Percentiles rank a stretch among this genome's conserved stretches.
Evolutionary conservation across 2,888 invertebrate genomes (phyloP).

Genomic region (Hesperia comma): DNA sequence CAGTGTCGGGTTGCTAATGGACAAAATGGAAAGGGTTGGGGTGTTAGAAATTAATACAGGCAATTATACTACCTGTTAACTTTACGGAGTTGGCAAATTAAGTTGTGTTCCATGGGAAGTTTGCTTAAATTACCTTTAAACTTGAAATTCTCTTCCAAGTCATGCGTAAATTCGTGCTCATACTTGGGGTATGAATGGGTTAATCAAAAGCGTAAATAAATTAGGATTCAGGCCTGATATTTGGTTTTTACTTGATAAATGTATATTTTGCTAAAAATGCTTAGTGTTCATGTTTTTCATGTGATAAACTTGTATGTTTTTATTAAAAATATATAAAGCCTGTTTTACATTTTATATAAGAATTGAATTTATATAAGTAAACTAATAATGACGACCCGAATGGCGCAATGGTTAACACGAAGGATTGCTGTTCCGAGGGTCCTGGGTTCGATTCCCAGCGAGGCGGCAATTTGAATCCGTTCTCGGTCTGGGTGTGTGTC

Average conservation of each 20-base stretch:
- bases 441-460: no score
- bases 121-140: constrained; percentile 11
- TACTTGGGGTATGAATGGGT: not conserved
- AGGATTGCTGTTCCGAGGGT: no score
- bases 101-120: constrained; percentile 14
- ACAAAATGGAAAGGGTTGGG: constrained; percentile 52
- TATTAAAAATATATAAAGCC: no score
- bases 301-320: no score
- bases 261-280: no score
- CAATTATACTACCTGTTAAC: constrained; percentile 40
- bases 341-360: no score
- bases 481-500: no score
- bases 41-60: constrained; percentile 43
- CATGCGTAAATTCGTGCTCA: not conserved
- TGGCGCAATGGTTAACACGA: no score
- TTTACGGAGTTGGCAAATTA: constrained; percentile 19
- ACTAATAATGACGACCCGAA: no score
- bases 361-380: no score
- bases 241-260: not conserved
- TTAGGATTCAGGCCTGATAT: not conserved
- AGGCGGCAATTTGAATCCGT: no score
- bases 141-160: not conserved
- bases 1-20: constrained; percentile 31
- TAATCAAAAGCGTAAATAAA: not conserved
- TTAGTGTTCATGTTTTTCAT: no score